Base-by-base conservation (phyloP, 2,888 invertebrate species). In the Caenorhabditis wallacei region DNA sequence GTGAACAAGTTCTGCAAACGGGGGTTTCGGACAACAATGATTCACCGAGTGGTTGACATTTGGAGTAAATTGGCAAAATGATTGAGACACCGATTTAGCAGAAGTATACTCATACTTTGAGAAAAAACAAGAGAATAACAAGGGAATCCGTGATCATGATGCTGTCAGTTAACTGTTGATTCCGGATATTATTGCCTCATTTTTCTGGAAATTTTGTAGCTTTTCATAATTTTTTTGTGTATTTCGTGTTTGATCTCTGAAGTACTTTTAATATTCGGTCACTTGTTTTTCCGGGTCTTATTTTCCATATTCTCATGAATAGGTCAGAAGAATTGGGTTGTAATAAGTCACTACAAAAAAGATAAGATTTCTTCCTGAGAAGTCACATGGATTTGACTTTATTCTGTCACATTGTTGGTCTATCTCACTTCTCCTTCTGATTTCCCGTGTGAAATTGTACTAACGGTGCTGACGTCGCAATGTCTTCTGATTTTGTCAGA, bases 381-480 rank as follows among this genome's bases (percentile, higher is more conserved):
- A 53, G 24, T 24, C n/a, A 57, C n/a, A 57, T 18, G 10, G 46
- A 43, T 22, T 40, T 22, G 37, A 3, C 30, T 72, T 59, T 71
- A 22, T 59, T 26, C 37, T 37, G 24, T 22, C 11, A 48, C 46
- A n/a, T 7, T 13, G 11, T 16, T 30, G 37, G 48, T 35, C 10
- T 30, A 22, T 24, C 30, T 20, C 30, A n/a, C 37, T 53, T 26
- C 63, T 22, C 24, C 63, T 20, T 26, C 24, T 40, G 40, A 24
- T 30, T 51, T n/a, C 13, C 18, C 18, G 3, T 13, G 18, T 11
- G 26, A 16, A 11, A 30, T 48, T 76, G 68, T 76, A 68, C 78
- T 64, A 35, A 26, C 51, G n/a, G 18, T 26, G 56, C 30, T 66
- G 75, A 66, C 69, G 78, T 78, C 46, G 30, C 30, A 26, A 20